Percentiles rank a stretch among this genome's conserved stretches.
Evolutionary conservation across 2,888 invertebrate species (phyloP).

Genomic region (Rotaria magnacalcarata): DNA sequence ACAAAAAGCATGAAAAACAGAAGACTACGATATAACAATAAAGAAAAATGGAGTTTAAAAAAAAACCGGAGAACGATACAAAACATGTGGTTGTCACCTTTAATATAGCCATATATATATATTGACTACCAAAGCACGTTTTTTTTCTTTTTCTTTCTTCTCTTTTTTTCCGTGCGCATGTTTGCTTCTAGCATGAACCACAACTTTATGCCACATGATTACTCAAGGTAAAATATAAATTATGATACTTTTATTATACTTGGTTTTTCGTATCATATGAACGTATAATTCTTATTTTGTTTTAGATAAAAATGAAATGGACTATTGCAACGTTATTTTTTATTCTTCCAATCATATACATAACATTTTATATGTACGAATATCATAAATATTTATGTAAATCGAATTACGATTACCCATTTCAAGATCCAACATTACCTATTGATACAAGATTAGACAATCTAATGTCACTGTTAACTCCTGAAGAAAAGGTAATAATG

Average conservation of each 20-base stretch:
- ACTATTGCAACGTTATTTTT: background rate
- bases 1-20: no score
- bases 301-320: background rate
- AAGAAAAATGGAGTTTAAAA: no score
- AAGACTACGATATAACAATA: no score
- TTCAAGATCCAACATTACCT: conserved; percentile 1
- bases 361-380: background rate
- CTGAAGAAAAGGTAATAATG: background rate
- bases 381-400: background rate
- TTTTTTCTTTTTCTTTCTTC: background rate
- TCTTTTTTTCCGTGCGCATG: no score
- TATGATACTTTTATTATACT: background rate
- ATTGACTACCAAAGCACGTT: background rate
- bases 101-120: background rate
- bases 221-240: background rate
- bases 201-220: background rate
- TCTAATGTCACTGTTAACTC: background rate
- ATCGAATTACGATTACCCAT: background rate
- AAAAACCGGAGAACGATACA: no score
- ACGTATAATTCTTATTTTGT: background rate
- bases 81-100: background rate
- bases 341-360: background rate
- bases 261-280: no score
- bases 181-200: background rate
- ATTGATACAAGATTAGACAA: background rate